Conservation (phyloP, 2,797 vertebrate genomes). For the Remorina albescens region DNA sequence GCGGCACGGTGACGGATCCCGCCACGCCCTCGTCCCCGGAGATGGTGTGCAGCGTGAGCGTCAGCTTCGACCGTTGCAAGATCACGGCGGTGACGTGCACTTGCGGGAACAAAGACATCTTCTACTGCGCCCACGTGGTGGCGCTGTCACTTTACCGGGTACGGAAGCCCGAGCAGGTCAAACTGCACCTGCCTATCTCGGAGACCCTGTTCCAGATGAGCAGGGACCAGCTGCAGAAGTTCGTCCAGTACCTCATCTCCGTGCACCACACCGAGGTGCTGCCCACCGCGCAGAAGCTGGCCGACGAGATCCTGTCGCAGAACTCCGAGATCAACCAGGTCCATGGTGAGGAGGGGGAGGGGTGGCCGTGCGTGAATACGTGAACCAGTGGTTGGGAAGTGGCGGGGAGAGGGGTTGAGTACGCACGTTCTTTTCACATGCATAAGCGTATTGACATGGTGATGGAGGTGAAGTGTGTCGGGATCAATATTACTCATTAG, state of each 20-base stretch:
- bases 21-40: constrained; percentile 93
- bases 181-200: constrained; percentile 98
- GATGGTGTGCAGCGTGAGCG: constrained; percentile 96
- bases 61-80: constrained; percentile 99
- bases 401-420: too few species aligned
- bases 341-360: constrained; percentile 97
- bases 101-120: constrained; percentile 99
- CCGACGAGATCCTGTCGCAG: constrained; percentile 98
- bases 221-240: constrained; percentile 98
- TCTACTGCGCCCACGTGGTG: constrained; percentile 98
- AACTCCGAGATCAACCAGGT: constrained; percentile 99
- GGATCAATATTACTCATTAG: constrained; percentile 79
- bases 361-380: too few species aligned
- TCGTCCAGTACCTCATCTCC: constrained; percentile 99
- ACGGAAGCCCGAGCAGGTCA: constrained; percentile 98
- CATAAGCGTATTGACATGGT: constrained; percentile 56
- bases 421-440: too few species aligned
- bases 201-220: constrained; percentile 99
- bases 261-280: constrained; percentile 99
- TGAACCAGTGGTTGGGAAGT: too few species aligned
- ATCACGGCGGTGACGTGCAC: constrained; percentile 99
- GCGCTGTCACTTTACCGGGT: constrained; percentile 97
- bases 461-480: constrained; percentile 73
- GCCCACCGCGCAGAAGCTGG: constrained; percentile 97
- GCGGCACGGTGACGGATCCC: constrained; percentile 97